Evolutionary conservation across 1,140 invertebrate genomes (phyloP), one percentile per base, ranked within the genome.

Genomic region (Temnothorax nylanderi): DNA sequence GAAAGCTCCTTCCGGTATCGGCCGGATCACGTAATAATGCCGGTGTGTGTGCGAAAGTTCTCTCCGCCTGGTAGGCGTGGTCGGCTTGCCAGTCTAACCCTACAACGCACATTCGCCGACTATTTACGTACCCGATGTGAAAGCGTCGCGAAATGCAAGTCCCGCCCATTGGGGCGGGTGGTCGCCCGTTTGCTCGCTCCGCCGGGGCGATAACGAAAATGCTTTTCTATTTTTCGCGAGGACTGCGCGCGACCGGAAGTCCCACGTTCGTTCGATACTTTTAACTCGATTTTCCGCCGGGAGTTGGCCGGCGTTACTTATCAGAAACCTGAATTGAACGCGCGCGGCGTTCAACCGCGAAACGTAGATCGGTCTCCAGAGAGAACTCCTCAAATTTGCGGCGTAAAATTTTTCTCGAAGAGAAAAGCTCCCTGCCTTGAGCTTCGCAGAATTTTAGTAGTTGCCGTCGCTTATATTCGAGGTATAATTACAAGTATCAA

Each of bases 111-210:
- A 78, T 85, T 85, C 60, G 54, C 71, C 78, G 71, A 81, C 60
- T 82, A 88, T 90, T 89, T 89, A 88, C 84, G 77, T 77, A 89
- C 87, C 74, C 67, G 81, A 84, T 72, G 75, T 56, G 78, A 89
- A 89, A 65, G 71, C 77, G 71, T 87, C 86, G 88, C 85, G 88
- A 87, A 89, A 89, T 72, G 77, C 88, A 76, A 89, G 88, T 77
- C 77, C 77, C 85, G 88, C 77, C 71, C 84, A 89, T 60, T 74
- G 67, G 71, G 76, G 44, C 82, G 71, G 54, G 60, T 84, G 85
- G 64, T 65, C 32, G 49, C 16, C 32, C 13, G 34, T 71, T 54
- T 49, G 60, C 11, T 86, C 49, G 41, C 32, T 65, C 10, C 16
- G 64, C 41, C 49, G 32, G 47, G 47, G 41, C 44, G 56, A 74